Base-by-base conservation (phyloP, 92 coral and sea anemone genomes). In the Bergia sp. region DNA sequence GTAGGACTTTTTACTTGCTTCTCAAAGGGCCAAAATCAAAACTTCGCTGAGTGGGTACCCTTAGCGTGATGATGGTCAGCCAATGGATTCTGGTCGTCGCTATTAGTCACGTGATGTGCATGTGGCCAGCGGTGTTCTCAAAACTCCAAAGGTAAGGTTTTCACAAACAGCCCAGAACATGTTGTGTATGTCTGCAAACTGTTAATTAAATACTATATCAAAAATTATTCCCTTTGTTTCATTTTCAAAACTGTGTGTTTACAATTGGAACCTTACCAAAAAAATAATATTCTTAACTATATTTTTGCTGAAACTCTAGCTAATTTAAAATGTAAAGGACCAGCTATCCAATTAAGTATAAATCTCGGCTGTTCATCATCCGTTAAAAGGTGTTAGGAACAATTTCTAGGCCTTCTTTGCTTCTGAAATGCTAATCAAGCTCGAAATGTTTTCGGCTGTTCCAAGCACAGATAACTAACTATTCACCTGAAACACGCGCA, bases 51-150 rank as follows among this genome's bases (percentile, higher is more conserved):
- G 20, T 10, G 65, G 12, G 65, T 16, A 57, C 18, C 29, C 29
- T 23, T 20, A 57, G 21, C 7, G 29, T 23, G 69, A 61, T 4
- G 80, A 76, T 76, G 55, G 41, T 21, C 43, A 76, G 23, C n/a
- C 43, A 76, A 13, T 41, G 50, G 80, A 3, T 76, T 6, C 3
- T 76, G 47, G 23, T 3, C n/a, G 2, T 76, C 80, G 80, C 80
- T 76, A 9, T 76, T 41, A 15, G 80, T 13, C 80, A 39, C 80
- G 47, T 76, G 80, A 76, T 21, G 47, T 44, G 43, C 6, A 15
- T 76, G 47, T 76, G 80, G 80, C 50, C 80, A 39, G 80, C 80
- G 2, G 80, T 76, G 80, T 16, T 44, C n/a, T 40, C 80, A 41
- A 16, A 39, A 39, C 29, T 13, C 21, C 47, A 2, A 73, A 76